These are phyloP conservation scores for Nomada flava DNA, from an alignment of 2,888 invertebrate species.

Conservation along the genomic window DNA sequence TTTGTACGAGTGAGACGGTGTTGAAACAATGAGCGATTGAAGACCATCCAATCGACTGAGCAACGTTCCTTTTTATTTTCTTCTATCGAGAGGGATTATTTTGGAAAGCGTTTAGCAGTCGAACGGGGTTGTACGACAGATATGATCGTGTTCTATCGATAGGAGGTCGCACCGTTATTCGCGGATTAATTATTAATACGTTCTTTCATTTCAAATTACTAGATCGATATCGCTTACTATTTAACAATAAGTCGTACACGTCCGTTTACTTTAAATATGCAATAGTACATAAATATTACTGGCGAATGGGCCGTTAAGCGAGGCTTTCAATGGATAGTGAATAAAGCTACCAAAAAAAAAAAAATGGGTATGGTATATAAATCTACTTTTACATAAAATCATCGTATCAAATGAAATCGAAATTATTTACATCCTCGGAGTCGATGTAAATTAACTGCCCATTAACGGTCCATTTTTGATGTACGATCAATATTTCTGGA, in stretches of 20 bases:
- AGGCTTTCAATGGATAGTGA: background rate
- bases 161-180: slow-evolving; percentile 50
- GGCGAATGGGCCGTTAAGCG: slow-evolving; percentile 23
- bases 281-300: slow-evolving; percentile 54
- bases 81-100: too few relatives aligned
- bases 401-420: slow-evolving; percentile 1
- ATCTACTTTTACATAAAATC: background rate
- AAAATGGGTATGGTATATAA: background rate
- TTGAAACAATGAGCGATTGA: slow-evolving; percentile 45
- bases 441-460: background rate
- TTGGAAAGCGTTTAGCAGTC: background rate
- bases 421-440: background rate
- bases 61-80: background rate
- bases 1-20: slow-evolving; percentile 57
- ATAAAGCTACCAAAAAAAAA: background rate
- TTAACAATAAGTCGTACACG: slow-evolving; percentile 16
- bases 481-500: slow-evolving; percentile 42
- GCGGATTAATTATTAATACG: slow-evolving; percentile 53
- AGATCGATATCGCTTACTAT: slow-evolving; percentile 44
- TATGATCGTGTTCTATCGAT: slow-evolving; percentile 46
- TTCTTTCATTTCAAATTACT: slow-evolving; percentile 47
- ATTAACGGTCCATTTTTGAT: slow-evolving; percentile 23
- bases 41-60: slow-evolving; percentile 5
- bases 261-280: slow-evolving; percentile 53
- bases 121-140: slow-evolving; percentile 34